Percentiles rank a stretch among this genome's conserved stretches.
These are phyloP conservation scores for Carpatolechia fugitivella DNA, from an alignment of 2,888 invertebrate species.

Conservation along the genomic window DNA sequence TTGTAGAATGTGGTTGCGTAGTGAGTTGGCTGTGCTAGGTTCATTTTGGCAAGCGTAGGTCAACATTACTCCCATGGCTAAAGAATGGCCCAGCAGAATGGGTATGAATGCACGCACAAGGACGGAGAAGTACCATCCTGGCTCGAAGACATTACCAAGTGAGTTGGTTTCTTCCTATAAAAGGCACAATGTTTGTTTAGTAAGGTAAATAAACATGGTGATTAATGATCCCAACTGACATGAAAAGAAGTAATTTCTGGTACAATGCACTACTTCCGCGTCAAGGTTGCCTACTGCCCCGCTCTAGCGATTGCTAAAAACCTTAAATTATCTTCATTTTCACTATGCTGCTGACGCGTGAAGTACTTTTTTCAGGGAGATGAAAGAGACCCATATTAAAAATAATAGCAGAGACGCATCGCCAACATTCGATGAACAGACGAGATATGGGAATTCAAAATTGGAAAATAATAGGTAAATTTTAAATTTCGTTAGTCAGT, in stretches of 20 bases:
- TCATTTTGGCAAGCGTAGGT: constrained; percentile 9
- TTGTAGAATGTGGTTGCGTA: constrained; percentile 14
- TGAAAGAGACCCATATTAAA: constrained; percentile 67
- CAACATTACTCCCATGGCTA: constrained; percentile 48
- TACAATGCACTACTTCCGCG: constrained; percentile 44
- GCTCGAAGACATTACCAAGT: constrained; percentile 73
- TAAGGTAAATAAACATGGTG: constrained; percentile 30
- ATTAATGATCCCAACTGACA: constrained; percentile 40
- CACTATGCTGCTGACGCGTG: not conserved
- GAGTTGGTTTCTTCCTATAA: constrained; percentile 30
- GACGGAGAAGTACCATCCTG: constrained; percentile 58
- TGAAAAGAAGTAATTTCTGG: constrained; percentile 33
- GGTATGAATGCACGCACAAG: constrained; percentile 48
- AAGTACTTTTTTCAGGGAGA: constrained; percentile 50
- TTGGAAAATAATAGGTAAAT: constrained; percentile 47
- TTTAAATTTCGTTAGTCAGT: constrained; percentile 23
- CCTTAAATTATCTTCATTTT: not conserved
- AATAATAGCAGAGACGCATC: constrained; percentile 43
- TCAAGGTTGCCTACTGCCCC: constrained; percentile 48
- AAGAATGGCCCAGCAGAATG: constrained; percentile 66
- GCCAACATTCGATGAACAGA: constrained; percentile 37
- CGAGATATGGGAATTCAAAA: constrained; percentile 38
- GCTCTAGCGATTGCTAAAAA: not conserved
- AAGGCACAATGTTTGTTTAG: constrained; percentile 14
- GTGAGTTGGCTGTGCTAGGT: not conserved